phyloP scores from a whole-genome alignment of 2,113 vertebrate genomes.

The Menura novaehollandiae region DNA sequence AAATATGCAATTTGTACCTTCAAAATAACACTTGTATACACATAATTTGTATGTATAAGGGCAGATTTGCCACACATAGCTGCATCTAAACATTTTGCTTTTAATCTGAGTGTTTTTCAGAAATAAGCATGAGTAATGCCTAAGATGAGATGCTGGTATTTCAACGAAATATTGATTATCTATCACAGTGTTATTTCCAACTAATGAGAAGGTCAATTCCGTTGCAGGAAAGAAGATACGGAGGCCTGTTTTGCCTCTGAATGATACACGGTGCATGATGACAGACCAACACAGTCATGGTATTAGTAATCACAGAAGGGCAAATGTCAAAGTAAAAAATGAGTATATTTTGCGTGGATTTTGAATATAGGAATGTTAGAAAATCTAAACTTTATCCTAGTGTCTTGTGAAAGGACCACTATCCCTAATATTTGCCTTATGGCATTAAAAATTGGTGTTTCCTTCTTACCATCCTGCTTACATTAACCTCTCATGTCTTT shows the following conservation, averaged over 20 bases:
- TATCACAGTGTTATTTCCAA: slow-evolving; percentile 44
- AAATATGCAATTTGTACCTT: background rate
- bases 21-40: background rate
- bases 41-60: background rate
- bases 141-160: slow-evolving; percentile 8
- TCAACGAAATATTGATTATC: slow-evolving; percentile 43
- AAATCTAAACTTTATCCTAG: background rate
- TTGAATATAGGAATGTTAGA: background rate
- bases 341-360: background rate
- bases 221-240: background rate
- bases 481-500: background rate
- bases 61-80: background rate
- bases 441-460: background rate
- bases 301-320: background rate
- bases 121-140: slow-evolving; percentile 3
- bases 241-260: slow-evolving; percentile 7
- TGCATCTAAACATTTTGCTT: background rate
- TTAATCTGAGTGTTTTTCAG: background rate
- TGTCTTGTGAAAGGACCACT: background rate
- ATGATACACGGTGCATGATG: background rate
- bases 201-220: slow-evolving; percentile 54
- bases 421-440: background rate
- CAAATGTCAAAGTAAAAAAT: slow-evolving; percentile 21
- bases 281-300: background rate
- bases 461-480: background rate